Percentiles rank a stretch among this genome's conserved stretches.
These are phyloP conservation scores for Acrocera orbiculus DNA, from an alignment of 2,888 invertebrate species.

Conservation along the genomic window DNA sequence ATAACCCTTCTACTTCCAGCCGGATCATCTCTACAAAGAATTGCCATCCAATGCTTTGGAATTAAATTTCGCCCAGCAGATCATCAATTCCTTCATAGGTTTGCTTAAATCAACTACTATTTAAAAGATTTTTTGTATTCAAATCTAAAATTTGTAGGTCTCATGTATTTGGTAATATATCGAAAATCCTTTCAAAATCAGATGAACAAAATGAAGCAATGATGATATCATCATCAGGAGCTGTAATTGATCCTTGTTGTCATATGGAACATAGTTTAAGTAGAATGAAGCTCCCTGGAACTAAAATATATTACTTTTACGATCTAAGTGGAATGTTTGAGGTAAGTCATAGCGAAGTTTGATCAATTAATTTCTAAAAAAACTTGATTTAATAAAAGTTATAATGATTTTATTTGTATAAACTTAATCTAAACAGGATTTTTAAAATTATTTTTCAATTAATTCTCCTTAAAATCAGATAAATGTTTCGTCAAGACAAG, in stretches of 20 bases:
- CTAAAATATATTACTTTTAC: slow-evolving; percentile 22
- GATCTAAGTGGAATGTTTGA: slow-evolving; percentile 31
- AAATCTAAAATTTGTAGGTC: no score
- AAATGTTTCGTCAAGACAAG: slow-evolving; percentile 81
- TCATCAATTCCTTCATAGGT: slow-evolving; percentile 74
- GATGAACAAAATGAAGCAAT: slow-evolving; percentile 53
- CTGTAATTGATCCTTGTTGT: slow-evolving; percentile 18
- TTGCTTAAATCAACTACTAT: slow-evolving; percentile 2
- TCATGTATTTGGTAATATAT: slow-evolving; percentile 90
- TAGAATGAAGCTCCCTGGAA: slow-evolving; percentile 17
- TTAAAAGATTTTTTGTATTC: no score
- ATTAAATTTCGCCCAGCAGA: slow-evolving; percentile 76
- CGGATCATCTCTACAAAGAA: slow-evolving; percentile 73
- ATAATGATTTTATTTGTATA: slow-evolving; percentile 2
- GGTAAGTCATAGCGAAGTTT: slow-evolving; percentile 9
- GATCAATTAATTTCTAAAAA: not conserved
- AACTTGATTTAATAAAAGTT: not conserved
- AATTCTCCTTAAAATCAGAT: slow-evolving; percentile 33
- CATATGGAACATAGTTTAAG: slow-evolving; percentile 20
- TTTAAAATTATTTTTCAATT: not conserved
- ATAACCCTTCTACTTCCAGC: slow-evolving; percentile 75
- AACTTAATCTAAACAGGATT: no score
- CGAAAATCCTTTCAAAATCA: slow-evolving; percentile 82
- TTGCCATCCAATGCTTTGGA: slow-evolving; percentile 88
- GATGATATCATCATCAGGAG: slow-evolving; percentile 23